Base-by-base conservation (phyloP, 2,797 vertebrate species). In the Pogoniulus pusillus region DNA sequence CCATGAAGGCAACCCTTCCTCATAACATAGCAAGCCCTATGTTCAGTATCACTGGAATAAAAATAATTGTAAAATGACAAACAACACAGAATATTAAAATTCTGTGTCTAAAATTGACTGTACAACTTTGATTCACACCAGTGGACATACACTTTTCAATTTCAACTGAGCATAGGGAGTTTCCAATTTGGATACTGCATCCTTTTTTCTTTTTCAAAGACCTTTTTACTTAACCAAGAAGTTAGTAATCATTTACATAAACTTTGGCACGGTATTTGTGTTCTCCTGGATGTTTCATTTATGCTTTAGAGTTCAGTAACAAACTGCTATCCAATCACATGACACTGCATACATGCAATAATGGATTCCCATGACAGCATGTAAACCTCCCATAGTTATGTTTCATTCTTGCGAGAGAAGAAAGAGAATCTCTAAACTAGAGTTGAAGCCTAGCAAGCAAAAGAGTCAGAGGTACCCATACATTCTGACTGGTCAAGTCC, bases 291-390 rank as follows among this genome's bases (percentile, higher is more conserved):
- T 51, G 6, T 34, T 62, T 65, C 47, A 9, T 41, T 27, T 5
- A 10, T 55, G 23, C 2, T 63, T 85, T 81, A n/a, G 24, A 5
- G 3, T 41, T 37, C 27, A 35, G 24, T 39, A 74, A 3, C 58
- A 35, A 93, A 84, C 23, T 1, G 0, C 1, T 29, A 12, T 34
- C 5, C 2, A 54, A 14, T 32, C 16, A 51, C 3, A 3, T 35
- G 32, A 53, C 35, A 32, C 6, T 53, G 4, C 17, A 55, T 19
- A 27, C 3, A 10, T 43, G 39, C 4, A 27, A 35, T 24, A 77
- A 20, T 27, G 3, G 16, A 68, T 54, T 80, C 81, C 4, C 3
- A 0, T 49, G 82, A 29, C 12, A 37, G 5, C 20, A 12, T 1
- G 0, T 51, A 65, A 90, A 8, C 16, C 54, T 64, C 19, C 20